Evolutionary conservation across 2,888 invertebrate species (phyloP).

Genomic region (Barypeithes pellucidus): DNA sequence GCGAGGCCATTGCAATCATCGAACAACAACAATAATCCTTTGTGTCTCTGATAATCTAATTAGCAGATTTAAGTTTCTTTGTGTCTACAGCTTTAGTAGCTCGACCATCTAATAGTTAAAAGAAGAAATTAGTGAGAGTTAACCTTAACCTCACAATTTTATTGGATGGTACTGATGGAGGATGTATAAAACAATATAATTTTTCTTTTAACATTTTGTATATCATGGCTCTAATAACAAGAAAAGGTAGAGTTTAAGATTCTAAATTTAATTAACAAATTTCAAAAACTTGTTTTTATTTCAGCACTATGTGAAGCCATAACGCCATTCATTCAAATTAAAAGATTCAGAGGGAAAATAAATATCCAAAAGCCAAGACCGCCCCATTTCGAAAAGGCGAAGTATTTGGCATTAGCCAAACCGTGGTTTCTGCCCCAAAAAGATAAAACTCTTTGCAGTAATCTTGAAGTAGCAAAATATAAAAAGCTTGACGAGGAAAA

Average conservation of each 20-base stretch:
- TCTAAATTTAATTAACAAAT: not conserved
- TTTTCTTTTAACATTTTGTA: not conserved
- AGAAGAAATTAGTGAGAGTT: too few species aligned
- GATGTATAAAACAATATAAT: not conserved
- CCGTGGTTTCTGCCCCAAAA: slow-evolving; percentile 75
- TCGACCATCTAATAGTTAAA: too few species aligned
- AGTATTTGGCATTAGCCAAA: slow-evolving; percentile 77
- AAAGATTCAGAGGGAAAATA: slow-evolving; percentile 83
- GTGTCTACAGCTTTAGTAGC: too few species aligned
- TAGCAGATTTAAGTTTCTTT: too few species aligned
- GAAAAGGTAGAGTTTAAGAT: slow-evolving; percentile 52
- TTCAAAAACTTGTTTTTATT: slow-evolving; percentile 23
- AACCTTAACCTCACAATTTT: too few species aligned
- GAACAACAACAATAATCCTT: too few species aligned
- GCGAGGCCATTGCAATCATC: too few species aligned
- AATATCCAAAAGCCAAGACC: slow-evolving; percentile 83
- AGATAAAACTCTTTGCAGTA: slow-evolving; percentile 73
- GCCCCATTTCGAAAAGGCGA: slow-evolving; percentile 81
- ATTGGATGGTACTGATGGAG: too few species aligned
- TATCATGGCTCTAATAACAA: slow-evolving; percentile 55
- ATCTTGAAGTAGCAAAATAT: slow-evolving; percentile 37
- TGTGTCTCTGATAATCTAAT: too few species aligned
- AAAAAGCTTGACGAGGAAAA: slow-evolving; percentile 73
- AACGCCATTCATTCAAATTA: slow-evolving; percentile 69
- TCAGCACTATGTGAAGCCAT: slow-evolving; percentile 58